Conservation (phyloP, 2,888 invertebrate species). For the Spilarctia lutea region DNA sequence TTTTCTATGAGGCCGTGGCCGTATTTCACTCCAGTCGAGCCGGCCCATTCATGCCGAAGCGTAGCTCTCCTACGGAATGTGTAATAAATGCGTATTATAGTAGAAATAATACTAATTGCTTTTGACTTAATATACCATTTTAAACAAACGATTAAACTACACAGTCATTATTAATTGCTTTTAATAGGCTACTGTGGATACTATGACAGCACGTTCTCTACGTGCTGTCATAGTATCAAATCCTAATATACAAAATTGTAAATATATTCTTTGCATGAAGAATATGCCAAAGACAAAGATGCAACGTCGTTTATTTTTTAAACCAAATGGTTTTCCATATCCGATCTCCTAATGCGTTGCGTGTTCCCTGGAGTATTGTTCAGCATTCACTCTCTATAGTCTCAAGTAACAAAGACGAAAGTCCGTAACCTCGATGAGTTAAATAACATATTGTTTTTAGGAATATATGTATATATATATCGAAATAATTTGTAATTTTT, state of each 20-base stretch:
- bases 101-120: too few species aligned
- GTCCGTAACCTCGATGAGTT: background rate
- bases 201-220: too few species aligned
- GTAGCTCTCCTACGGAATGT: too few species aligned
- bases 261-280: background rate
- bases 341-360: background rate
- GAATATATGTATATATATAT: background rate
- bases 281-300: background rate
- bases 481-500: too few species aligned
- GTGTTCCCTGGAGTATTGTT: background rate
- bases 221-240: background rate
- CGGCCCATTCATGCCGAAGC: too few species aligned
- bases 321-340: background rate
- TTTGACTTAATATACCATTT: too few species aligned
- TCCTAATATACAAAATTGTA: background rate
- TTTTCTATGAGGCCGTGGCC: too few species aligned
- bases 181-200: too few species aligned
- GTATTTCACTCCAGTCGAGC: too few species aligned
- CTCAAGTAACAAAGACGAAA: background rate
- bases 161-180: too few species aligned
- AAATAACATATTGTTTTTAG: background rate
- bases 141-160: too few species aligned
- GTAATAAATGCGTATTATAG: too few species aligned
- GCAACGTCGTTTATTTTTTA: background rate
- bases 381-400: background rate